These are phyloP conservation scores for Cossypha polioptera DNA, from an alignment of 2,797 vertebrate genomes.

Conservation along the genomic window DNA sequence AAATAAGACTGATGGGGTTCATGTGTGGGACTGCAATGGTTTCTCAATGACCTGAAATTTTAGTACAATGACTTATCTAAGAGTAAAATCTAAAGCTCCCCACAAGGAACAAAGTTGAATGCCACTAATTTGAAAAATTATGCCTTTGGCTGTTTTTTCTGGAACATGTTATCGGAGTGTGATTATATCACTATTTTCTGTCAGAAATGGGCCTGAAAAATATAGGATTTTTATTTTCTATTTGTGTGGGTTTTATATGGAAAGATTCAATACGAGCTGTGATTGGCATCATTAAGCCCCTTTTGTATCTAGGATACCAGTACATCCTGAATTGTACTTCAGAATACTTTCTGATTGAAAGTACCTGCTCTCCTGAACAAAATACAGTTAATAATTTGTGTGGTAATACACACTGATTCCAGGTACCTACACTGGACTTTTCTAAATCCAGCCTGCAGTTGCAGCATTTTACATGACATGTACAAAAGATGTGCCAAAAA, in stretches of 20 bases:
- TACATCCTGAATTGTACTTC: not conserved
- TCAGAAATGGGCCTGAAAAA: not conserved
- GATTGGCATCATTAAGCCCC: slow-evolving; percentile 2
- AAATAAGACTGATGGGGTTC: not conserved
- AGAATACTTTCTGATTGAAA: not conserved
- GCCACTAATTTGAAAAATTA: slow-evolving; percentile 54
- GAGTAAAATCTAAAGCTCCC: not conserved
- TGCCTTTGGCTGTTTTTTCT: slow-evolving; percentile 1
- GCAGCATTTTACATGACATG: not conserved
- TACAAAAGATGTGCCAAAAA: not conserved
- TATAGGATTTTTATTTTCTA: not conserved
- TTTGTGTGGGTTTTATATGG: not conserved
- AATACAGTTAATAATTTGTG: not conserved
- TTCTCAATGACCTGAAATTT: slow-evolving; percentile 39
- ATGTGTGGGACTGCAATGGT: slow-evolving; percentile 3
- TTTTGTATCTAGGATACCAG: slow-evolving; percentile 29
- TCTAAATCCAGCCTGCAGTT: not conserved
- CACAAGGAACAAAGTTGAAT: not conserved
- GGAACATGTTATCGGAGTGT: not conserved
- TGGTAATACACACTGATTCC: not conserved
- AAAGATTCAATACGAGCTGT: not conserved
- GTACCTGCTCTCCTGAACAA: not conserved
- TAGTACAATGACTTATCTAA: slow-evolving; percentile 8
- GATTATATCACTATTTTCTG: slow-evolving; percentile 33
- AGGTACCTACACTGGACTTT: not conserved